Conservation (phyloP, 2,797 vertebrate species). For the Pseudochirops corinnae region DNA sequence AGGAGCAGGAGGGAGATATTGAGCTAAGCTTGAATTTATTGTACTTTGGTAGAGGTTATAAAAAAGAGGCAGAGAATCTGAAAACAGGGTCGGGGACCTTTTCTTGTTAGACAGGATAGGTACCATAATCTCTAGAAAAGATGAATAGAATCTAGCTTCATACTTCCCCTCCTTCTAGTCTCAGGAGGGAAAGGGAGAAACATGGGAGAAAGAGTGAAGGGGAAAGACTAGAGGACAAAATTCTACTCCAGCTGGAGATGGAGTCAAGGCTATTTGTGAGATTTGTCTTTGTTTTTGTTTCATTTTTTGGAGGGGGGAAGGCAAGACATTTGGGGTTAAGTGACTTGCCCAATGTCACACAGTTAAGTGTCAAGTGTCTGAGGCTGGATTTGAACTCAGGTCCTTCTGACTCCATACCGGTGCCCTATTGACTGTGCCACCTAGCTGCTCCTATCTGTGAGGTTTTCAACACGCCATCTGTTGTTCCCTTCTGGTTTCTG, state of each 20-base stretch:
- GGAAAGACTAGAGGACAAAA: neutral
- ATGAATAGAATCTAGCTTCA: neutral
- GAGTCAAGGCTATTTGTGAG: too few species aligned
- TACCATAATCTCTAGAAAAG: neutral
- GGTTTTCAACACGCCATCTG: too few species aligned
- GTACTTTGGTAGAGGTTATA: neutral
- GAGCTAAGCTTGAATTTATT: neutral
- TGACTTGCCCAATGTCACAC: too few species aligned
- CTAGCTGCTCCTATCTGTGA: too few species aligned
- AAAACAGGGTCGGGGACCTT: neutral
- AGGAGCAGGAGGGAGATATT: neutral
- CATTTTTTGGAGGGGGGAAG: too few species aligned
- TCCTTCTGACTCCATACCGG: too few species aligned
- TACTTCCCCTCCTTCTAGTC: neutral
- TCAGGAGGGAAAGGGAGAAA: neutral
- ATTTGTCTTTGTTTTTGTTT: too few species aligned
- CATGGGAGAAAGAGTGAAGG: neutral
- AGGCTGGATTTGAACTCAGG: too few species aligned
- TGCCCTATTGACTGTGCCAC: too few species aligned
- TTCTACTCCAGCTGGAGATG: neutral
- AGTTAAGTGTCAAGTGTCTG: too few species aligned
- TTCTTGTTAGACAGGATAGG: neutral
- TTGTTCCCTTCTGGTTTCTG: too few species aligned
- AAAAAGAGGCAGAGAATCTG: neutral
- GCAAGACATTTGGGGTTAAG: too few species aligned